phyloP scores from a whole-genome alignment of 2,113 vertebrate species.

The Paedocypris sp. region DNA sequence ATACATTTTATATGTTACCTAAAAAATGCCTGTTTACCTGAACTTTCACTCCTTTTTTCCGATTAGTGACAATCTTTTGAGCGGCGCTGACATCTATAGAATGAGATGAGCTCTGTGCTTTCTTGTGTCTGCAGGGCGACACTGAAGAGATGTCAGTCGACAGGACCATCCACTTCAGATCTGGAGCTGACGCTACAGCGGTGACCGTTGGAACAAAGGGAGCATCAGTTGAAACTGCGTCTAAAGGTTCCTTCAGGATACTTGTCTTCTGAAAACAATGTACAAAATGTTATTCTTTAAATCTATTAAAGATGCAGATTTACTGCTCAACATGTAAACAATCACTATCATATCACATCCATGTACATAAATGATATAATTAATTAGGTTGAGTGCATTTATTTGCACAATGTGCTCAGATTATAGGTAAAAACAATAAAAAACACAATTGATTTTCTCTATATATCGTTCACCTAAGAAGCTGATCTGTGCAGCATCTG shows the following conservation, averaged over 20 bases:
- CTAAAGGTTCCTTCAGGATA: conserved; percentile 30
- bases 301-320: too few species aligned
- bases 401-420: too few species aligned
- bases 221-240: conserved; percentile 59
- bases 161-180: conserved; percentile 77
- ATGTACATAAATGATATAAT: neutral
- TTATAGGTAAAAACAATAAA: conserved; percentile 19
- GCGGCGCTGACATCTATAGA: conserved; percentile 35
- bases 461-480: conserved; percentile 63
- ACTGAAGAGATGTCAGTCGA: conserved; percentile 67
- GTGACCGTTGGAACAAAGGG: conserved; percentile 78
- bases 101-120: conserved; percentile 38
- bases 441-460: conserved; percentile 58
- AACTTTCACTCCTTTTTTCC: conserved; percentile 72
- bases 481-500: conserved; percentile 70
- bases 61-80: conserved; percentile 43
- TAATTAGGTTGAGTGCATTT: too few species aligned
- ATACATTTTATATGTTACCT: neutral
- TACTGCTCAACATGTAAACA: too few species aligned
- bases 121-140: conserved; percentile 64
- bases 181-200: conserved; percentile 73
- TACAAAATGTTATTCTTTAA: too few species aligned
- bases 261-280: conserved; percentile 61
- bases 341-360: too few species aligned
- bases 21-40: conserved; percentile 59